Evolutionary conservation across 1,140 invertebrate genomes (phyloP), one percentile per base, ranked within the genome.

Genomic region (Heliconius congener): DNA sequence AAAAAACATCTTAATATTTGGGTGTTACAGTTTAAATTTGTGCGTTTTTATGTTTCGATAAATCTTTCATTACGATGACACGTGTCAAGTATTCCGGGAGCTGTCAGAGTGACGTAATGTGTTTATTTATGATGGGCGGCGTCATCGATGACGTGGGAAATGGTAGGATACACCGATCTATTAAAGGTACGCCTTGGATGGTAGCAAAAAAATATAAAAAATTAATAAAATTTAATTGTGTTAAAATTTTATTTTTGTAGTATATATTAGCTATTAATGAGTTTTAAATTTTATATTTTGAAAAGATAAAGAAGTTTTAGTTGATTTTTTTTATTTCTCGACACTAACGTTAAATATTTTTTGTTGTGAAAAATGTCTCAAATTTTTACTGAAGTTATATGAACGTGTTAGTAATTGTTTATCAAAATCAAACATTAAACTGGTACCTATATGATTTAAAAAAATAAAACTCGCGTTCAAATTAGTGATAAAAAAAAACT

Each of bases 71-170:
- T 85, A 88, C 83, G 86, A 88, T 91, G 90, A 92, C 89, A 91
- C 88, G 89, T 88, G 89, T 90, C 89, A 91, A 85, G 84, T 87
- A 82, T 83, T 81, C 82, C 88, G 86, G 90, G 88, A 94, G 90
- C 92, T 91, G 91, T 91, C 91, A 90, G 74, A 87, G 83, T 90
- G 90, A 90, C 87, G 88, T 89, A 93, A 91, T 90, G 88, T 91
- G 86, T 91, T 90, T 92, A 92, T 94, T 90, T 91, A 89, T 90
- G 88, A 88, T 84, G 83, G 78, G 82, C 78, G 79, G 80, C 81
- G 87, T 84, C 83, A 85, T 78, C 82, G 88, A 81, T 88, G 87
- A 89, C 90, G 87, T 93, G 90, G 85, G 89, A 92, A 90, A 78
- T 79, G 76, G 79, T 71, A 50, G 37, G 76, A 55, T 66, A 77